Evolutionary conservation across 1,140 invertebrate genomes (phyloP), one percentile per base, ranked within the genome.

Genomic region (Pseudobourletiella spinata): DNA sequence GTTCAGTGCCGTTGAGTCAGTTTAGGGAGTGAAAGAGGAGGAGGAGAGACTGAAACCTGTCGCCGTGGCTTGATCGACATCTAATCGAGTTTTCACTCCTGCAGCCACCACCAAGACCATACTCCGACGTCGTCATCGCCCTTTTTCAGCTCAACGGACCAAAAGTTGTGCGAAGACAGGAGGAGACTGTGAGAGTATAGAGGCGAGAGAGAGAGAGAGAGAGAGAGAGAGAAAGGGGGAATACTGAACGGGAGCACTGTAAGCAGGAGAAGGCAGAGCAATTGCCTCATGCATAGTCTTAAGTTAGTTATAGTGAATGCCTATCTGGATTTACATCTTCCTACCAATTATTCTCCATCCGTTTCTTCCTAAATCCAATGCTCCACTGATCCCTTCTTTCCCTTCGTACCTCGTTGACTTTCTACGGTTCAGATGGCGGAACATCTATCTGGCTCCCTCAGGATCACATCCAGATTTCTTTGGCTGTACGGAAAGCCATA

Each of bases 61-160:
- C 57, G 50, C 43, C 29, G 39, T 46, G 15, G 15, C 57, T 59
- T 48, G 43, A 59, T 59, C 43, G 57, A 39, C 42, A 59, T 59
- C 57, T 46, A 48, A 59, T 28, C 42, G 43, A 58, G n/a, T 43
- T 58, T 59, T 18, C 28, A 11, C 25, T 48, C 42, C 20, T 20
- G 16, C 8, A n/a, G n/a, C n/a, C n/a, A n/a, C n/a, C n/a, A n/a
- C n/a, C n/a, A n/a, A n/a, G n/a, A n/a, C n/a, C n/a, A n/a, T n/a
- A n/a, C n/a, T n/a, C n/a, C n/a, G n/a, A n/a, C n/a, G n/a, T n/a
- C n/a, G n/a, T n/a, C n/a, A n/a, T n/a, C n/a, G n/a, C n/a, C n/a
- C n/a, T n/a, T n/a, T n/a, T n/a, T n/a, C n/a, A n/a, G n/a, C n/a
- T n/a, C n/a, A n/a, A n/a, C n/a, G n/a, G n/a, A n/a, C n/a, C n/a